Evolutionary conservation across 35 echinoderm and acorn worm genomes (phyloP).

Genomic region (Holothuria glaberrima): DNA sequence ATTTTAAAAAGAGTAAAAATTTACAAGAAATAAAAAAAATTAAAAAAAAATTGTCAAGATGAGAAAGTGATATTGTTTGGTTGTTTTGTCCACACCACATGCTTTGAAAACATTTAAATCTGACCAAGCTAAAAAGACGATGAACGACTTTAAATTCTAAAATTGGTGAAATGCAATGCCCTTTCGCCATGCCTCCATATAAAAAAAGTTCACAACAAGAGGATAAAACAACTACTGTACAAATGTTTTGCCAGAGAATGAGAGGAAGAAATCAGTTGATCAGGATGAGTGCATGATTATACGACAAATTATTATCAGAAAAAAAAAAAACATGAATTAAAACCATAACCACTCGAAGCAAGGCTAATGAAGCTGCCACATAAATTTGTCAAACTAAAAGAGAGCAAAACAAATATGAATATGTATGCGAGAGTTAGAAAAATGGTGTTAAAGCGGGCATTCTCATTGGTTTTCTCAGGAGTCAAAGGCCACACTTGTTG

Average conservation of each 20-base stretch:
- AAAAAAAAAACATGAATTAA: conserved; percentile 42
- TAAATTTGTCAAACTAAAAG: conserved; percentile 26
- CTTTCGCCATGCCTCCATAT: background rate
- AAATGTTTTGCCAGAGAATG: conserved; percentile 34
- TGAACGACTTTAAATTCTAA: conserved; percentile 12
- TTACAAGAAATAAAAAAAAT: conserved; percentile 46
- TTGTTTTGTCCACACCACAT: conserved; percentile 52
- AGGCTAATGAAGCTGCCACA: conserved; percentile 47
- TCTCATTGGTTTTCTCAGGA: background rate
- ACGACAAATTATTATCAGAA: conserved; percentile 43
- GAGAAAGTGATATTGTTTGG: conserved; percentile 20
- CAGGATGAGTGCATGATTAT: conserved; percentile 50
- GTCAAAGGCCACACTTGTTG: conserved; percentile 29
- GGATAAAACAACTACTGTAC: conserved; percentile 19
- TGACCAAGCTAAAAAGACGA: conserved; percentile 13
- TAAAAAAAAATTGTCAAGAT: conserved; percentile 47
- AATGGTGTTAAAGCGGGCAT: conserved; percentile 42
- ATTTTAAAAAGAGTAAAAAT: conserved; percentile 52
- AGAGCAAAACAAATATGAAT: conserved; percentile 26
- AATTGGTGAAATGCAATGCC: no score
- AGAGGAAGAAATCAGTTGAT: conserved; percentile 29
- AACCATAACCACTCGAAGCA: conserved; percentile 44
- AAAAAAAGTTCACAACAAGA: conserved; percentile 16
- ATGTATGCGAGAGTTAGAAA: conserved; percentile 50
- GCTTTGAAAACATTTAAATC: conserved; percentile 39